Percentiles rank a stretch among this genome's conserved stretches.
Evolutionary conservation across 2,888 invertebrate genomes (phyloP).

Genomic region (Drosophila monieri): DNA sequence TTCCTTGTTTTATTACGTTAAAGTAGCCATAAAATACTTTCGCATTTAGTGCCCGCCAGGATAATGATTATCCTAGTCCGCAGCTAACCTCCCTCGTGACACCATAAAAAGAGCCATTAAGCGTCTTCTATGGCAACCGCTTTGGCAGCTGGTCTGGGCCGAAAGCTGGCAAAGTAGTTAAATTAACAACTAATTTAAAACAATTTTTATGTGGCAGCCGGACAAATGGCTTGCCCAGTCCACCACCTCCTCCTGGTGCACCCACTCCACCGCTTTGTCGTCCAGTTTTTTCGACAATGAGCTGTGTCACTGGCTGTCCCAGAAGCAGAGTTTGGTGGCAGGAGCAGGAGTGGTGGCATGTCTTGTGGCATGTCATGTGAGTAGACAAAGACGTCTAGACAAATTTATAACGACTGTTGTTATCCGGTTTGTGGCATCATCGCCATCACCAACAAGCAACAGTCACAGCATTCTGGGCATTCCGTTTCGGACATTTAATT

Average conservation of each 20-base stretch:
- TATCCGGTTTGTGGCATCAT: conserved; percentile 32
- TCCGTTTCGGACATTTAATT: conserved; percentile 51
- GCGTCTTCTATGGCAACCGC: conserved; percentile 31
- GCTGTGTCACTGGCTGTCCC: conserved; percentile 56
- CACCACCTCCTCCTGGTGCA: background rate
- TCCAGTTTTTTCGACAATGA: conserved; percentile 35
- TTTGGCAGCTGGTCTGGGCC: conserved; percentile 21
- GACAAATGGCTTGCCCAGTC: conserved; percentile 53
- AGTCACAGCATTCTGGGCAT: conserved; percentile 47
- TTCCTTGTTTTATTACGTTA: background rate
- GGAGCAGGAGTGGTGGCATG: background rate
- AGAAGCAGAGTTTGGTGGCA: conserved; percentile 16
- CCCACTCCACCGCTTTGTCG: background rate
- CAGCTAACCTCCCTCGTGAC: conserved; percentile 26
- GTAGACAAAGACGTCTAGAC: conserved; percentile 75
- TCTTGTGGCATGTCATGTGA: conserved; percentile 18
- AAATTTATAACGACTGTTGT: conserved; percentile 67
- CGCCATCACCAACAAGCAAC: background rate
- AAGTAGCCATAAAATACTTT: conserved; percentile 19
- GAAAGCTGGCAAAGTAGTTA: conserved; percentile 38
- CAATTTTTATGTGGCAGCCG: conserved; percentile 61
- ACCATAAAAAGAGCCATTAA: conserved; percentile 37
- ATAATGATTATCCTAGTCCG: conserved; percentile 27
- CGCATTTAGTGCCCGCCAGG: conserved; percentile 17
- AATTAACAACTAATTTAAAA: conserved; percentile 74